phyloP scores from a whole-genome alignment of 2,797 vertebrate genomes.

The Chaunax sp. region DNA sequence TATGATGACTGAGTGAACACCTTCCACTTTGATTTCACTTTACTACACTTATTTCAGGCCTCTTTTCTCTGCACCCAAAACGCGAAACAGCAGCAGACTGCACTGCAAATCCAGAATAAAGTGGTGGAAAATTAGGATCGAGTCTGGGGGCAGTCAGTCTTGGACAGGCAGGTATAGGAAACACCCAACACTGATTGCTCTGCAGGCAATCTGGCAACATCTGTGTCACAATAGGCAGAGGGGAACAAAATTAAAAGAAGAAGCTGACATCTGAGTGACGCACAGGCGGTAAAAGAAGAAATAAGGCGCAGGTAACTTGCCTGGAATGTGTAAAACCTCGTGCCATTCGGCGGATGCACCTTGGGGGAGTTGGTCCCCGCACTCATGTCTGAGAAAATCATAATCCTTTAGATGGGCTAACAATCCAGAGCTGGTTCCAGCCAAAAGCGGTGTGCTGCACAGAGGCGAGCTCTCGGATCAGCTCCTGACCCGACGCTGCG shows the following conservation, averaged over 20 bases:
- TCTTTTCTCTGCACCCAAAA: not conserved
- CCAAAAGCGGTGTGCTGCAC: constrained; percentile 17
- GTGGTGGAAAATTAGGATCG: not conserved
- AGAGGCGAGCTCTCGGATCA: constrained; percentile 44
- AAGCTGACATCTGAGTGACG: not conserved
- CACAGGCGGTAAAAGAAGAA: not conserved
- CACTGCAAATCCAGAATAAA: constrained; percentile 4
- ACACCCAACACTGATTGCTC: not conserved
- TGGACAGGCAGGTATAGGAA: not conserved
- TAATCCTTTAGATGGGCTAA: constrained; percentile 83
- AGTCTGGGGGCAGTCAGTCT: not conserved
- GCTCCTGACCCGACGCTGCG: constrained; percentile 53
- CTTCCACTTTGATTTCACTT: constrained; percentile 16
- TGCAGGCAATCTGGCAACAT: not conserved
- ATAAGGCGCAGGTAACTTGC: constrained; percentile 82
- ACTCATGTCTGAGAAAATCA: constrained; percentile 99
- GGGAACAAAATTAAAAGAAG: not conserved
- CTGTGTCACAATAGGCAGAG: not conserved
- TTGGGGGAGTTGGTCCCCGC: constrained; percentile 95
- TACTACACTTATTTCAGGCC: not conserved
- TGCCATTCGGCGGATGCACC: constrained; percentile 97
- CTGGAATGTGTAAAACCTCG: constrained; percentile 97
- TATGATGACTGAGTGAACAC: not conserved
- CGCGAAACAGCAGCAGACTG: not conserved
- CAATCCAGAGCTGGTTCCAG: constrained; percentile 86